Evolutionary conservation across 2,113 vertebrate species (phyloP), one percentile per base, ranked within the genome.

Genomic region (Xiphias gladius): DNA sequence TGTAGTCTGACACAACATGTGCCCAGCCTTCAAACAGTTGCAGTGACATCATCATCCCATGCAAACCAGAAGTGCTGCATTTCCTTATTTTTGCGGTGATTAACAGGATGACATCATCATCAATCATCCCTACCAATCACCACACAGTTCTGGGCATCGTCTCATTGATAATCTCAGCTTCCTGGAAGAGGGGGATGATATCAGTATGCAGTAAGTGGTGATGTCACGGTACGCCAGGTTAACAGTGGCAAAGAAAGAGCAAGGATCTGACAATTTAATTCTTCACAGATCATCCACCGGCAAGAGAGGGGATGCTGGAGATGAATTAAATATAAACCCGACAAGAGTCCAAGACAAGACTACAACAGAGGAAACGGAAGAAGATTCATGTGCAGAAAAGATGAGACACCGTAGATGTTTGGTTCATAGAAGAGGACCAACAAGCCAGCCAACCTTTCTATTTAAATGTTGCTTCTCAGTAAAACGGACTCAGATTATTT

Each of bases 131-230:
- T 30, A 57, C 59, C 72, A 66, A 24, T 86, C 81, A 76, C 54
- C 43, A 57, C 73, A 39, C 17, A 13, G 39, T 86, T 79, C 79
- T 82, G 63, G 74, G 63, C 55, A 76, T 57, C 68, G 2, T 37
- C 52, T 43, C 26, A 17, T 35, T 50, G 73, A 84, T 67, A 30
- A 30, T 79, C 66, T 69, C 39, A 26, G 17, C 61, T 88, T 91
- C 85, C 88, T 73, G 86, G 86, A 76, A 89, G 70, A 6, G 6
- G 41, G 2, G 48, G 67, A 87, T 86, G 85, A 90, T 57, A 57
- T 84, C 81, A 87, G 83, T 14, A 14, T 32, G 22, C 63, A 26
- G 30, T 52, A 46, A 57, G 52, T 77, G 76, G 69, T 85, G 78
- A 86, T 72, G 80, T 74, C 7, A 85, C 58, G 73, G 37, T 2